Evolutionary conservation across 2,113 vertebrate genomes (phyloP).

Genomic region (Xiphophorus maculatus): DNA sequence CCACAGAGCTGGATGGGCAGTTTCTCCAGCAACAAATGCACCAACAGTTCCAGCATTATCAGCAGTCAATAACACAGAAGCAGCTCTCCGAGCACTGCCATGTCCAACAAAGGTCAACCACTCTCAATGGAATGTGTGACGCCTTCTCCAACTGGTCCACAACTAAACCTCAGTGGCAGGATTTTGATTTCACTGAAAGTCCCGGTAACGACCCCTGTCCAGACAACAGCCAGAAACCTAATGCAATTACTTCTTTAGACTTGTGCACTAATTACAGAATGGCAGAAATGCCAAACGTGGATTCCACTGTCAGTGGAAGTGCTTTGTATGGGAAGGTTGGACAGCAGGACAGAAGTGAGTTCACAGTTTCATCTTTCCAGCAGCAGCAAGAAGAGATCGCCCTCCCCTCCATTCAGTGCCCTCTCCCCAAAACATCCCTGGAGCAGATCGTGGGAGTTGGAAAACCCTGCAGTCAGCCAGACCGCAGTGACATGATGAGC

Average conservation of each 20-base stretch:
- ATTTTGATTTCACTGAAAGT: conserved; percentile 36
- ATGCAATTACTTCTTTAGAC: conserved; percentile 40
- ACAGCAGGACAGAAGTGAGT: conserved; percentile 28
- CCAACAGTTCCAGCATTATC: conserved; percentile 60
- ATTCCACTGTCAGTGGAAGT: conserved; percentile 35
- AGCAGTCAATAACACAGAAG: conserved; percentile 41
- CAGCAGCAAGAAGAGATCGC: conserved; percentile 56
- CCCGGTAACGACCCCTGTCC: conserved; percentile 30
- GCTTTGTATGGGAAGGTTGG: conserved; percentile 29
- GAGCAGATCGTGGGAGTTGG: conserved; percentile 70
- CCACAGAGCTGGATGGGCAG: conserved; percentile 24
- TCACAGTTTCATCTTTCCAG: conserved; percentile 41
- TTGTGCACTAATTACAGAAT: conserved; percentile 56
- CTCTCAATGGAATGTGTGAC: conserved; percentile 53
- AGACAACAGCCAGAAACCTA: conserved; percentile 55
- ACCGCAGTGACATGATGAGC: conserved; percentile 55
- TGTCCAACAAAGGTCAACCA: conserved; percentile 50
- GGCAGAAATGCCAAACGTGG: conserved; percentile 27
- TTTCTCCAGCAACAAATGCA: conserved; percentile 39
- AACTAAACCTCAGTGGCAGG: conserved; percentile 54
- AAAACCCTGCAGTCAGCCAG: conserved; percentile 61
- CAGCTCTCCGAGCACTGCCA: conserved; percentile 63
- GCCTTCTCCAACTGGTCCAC: conserved; percentile 20
- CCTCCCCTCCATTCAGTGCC: conserved; percentile 58
- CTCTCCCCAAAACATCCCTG: conserved; percentile 60